phyloP scores from a whole-genome alignment of 2,888 invertebrate species.

The Andrena bucephala region DNA sequence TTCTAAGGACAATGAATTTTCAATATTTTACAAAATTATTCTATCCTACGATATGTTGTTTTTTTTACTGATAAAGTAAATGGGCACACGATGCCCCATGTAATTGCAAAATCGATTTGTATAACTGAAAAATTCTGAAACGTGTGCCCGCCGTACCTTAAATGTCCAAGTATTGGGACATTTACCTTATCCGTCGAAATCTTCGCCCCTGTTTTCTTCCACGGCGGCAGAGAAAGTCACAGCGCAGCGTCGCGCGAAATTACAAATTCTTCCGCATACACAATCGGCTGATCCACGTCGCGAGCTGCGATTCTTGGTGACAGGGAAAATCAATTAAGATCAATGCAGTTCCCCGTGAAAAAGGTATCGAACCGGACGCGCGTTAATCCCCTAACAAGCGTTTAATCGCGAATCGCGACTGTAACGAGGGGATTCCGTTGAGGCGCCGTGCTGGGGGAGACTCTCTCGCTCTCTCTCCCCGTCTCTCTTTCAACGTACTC shows the following conservation, averaged over 20 bases:
- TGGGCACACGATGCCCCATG: no score
- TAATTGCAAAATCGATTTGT: no score
- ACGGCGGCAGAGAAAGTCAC: not conserved
- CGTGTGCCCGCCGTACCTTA: no score
- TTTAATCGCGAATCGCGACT: conserved; percentile 46
- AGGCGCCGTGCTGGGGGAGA: not conserved
- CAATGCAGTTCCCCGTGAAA: conserved; percentile 28
- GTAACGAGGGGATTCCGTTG: conserved; percentile 41
- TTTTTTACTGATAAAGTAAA: no score
- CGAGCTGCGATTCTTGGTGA: not conserved
- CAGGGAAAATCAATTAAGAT: conserved; percentile 54
- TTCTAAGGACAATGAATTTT: no score
- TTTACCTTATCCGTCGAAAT: not conserved
- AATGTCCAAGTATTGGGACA: no score
- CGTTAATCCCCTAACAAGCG: conserved; percentile 48
- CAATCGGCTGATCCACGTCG: not conserved
- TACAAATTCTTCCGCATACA: not conserved
- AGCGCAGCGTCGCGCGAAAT: not conserved
- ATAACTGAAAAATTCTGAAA: no score
- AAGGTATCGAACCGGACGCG: conserved; percentile 24
- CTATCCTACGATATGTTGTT: no score
- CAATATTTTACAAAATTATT: no score
- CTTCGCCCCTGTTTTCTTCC: not conserved
- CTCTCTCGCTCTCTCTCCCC: conserved; percentile 12
- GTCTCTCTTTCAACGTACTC: conserved; percentile 51